Evolutionary conservation across 1,140 invertebrate genomes (phyloP).

Genomic region (Pogonus chalceus): DNA sequence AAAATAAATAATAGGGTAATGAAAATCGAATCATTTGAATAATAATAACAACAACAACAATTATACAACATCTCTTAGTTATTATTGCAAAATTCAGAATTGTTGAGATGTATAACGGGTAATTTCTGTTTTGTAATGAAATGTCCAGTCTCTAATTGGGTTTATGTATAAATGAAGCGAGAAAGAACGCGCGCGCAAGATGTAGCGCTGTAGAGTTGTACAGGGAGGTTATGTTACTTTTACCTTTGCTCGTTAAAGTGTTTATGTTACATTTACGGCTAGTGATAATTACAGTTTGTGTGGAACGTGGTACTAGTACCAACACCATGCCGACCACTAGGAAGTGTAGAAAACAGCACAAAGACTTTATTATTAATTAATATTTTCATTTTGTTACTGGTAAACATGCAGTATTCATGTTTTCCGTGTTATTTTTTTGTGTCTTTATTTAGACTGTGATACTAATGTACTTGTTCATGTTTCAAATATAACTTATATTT

Average conservation of each 20-base stretch:
- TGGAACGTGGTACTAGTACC: background rate
- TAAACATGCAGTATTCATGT: background rate
- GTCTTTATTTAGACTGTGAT: too few species aligned
- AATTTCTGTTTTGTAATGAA: background rate
- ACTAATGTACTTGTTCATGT: too few species aligned
- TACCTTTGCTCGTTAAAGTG: conserved; percentile 4
- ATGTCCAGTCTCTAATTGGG: background rate
- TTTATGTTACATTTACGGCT: conserved; percentile 1
- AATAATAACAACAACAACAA: too few species aligned
- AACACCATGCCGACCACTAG: too few species aligned
- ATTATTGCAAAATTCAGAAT: too few species aligned
- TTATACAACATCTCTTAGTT: too few species aligned
- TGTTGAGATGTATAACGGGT: background rate
- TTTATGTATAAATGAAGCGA: background rate
- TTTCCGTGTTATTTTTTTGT: background rate
- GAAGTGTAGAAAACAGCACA: background rate
- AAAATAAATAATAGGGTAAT: too few species aligned
- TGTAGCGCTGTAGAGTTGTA: too few species aligned
- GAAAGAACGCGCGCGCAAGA: background rate
- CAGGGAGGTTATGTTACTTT: background rate
- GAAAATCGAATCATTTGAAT: too few species aligned
- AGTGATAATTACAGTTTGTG: background rate
- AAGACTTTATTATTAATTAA: conserved; percentile 4
- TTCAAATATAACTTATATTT: too few species aligned
- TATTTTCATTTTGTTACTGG: background rate